phyloP scores from a whole-genome alignment of 2,888 invertebrate species.

The Vesta saturnalis region DNA sequence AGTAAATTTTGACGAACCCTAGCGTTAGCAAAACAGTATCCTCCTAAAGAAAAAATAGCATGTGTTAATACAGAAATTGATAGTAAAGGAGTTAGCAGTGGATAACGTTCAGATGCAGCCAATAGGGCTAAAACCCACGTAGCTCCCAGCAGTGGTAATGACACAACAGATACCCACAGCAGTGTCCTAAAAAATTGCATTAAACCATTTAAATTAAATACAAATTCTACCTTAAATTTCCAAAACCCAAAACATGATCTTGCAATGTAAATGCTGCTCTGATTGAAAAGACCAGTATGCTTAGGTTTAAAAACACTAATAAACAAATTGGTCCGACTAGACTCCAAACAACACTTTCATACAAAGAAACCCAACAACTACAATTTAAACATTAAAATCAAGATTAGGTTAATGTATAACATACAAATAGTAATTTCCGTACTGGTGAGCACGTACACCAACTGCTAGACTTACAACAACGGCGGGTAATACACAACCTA shows the following conservation, averaged over 20 bases:
- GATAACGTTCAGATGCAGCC: conserved; percentile 78
- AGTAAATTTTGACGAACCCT: conserved; percentile 81
- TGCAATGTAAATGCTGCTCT: conserved; percentile 91
- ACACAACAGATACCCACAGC: conserved; percentile 87
- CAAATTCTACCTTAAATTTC: conserved; percentile 72
- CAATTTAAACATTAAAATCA: conserved; percentile 30
- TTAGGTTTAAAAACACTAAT: conserved; percentile 80
- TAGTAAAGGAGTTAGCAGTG: conserved; percentile 79
- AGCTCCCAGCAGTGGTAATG: conserved; percentile 83
- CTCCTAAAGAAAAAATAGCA: conserved; percentile 84
- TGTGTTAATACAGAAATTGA: conserved; percentile 81
- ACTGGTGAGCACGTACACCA: conserved; percentile 92
- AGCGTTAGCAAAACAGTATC: conserved; percentile 88
- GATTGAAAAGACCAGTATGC: conserved; percentile 85
- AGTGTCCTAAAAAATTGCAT: conserved; percentile 69
- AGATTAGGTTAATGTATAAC: conserved; percentile 58
- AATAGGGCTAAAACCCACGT: conserved; percentile 88
- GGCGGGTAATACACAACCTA: conserved; percentile 93
- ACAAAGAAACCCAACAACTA: conserved; percentile 95
- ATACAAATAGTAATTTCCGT: conserved; percentile 94
- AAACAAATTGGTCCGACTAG: conserved; percentile 90
- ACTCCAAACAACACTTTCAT: conserved; percentile 95
- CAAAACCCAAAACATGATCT: conserved; percentile 89
- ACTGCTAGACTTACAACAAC: conserved; percentile 91
- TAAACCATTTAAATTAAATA: background rate